phyloP scores from a whole-genome alignment of 2,888 invertebrate genomes.

The Panzeria rudis region DNA sequence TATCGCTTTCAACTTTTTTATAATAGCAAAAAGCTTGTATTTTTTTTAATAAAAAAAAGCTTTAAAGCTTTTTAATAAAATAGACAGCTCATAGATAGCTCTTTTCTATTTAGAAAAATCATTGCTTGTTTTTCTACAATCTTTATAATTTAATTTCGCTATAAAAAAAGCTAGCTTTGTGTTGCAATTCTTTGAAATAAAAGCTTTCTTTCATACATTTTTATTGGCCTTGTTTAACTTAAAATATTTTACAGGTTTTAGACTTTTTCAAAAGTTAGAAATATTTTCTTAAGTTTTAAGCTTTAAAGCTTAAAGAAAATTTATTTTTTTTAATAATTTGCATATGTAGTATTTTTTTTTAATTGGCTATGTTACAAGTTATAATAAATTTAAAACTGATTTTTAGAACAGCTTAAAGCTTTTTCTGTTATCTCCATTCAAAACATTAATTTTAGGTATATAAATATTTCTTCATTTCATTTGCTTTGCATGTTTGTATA shows the following conservation, averaged over 20 bases:
- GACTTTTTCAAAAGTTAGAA: background rate
- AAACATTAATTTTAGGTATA: background rate
- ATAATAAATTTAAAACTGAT: background rate
- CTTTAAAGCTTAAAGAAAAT: background rate
- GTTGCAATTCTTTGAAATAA: background rate
- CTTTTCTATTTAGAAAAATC: too few relatives aligned
- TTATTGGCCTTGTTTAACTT: background rate
- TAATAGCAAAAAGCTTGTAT: background rate
- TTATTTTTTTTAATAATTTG: background rate
- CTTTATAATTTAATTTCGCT: background rate
- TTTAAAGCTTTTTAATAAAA: background rate
- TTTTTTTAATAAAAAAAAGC: background rate
- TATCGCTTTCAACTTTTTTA: background rate
- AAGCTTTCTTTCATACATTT: background rate
- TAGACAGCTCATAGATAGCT: too few relatives aligned
- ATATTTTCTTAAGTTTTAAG: background rate
- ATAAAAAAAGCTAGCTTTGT: background rate
- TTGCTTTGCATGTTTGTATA: slow-evolving; percentile 10
- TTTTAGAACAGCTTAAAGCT: background rate
- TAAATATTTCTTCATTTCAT: too few relatives aligned
- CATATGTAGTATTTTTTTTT: too few relatives aligned
- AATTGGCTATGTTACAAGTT: background rate
- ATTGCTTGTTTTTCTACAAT: too few relatives aligned
- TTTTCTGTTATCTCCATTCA: background rate
- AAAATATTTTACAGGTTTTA: background rate